Evolutionary conservation across 2,888 invertebrate genomes (phyloP), one percentile per base, ranked within the genome.

Genomic region (Cybosia mesomella): DNA sequence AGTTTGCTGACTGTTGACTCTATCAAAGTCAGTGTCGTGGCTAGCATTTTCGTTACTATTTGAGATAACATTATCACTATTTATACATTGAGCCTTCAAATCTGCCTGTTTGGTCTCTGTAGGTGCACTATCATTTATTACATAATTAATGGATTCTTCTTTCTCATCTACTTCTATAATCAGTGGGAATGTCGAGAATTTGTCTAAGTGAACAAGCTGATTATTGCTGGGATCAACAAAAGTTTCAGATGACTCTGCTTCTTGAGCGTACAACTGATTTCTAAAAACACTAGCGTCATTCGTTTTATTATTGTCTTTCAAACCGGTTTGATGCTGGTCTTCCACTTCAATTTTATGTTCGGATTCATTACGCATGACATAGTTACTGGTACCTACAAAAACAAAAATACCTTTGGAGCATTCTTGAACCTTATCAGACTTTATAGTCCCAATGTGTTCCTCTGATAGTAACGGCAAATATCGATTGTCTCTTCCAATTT

Each of bases 61-160:
- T 43, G 55, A 61, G 43, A 39, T 57, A 32, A 61, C 15, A 18
- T 57, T 24, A 11, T 24, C 67, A 22, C 11, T 34, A 58, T 49
- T 49, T n/a, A 24, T 57, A 58, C 21, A 13, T 53, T 36, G 9
- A 49, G 10, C 49, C 8, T 62, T 49, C 34, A n/a, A 11, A 22
- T 60, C 57, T 49, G 21, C 21, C 22, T 55, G n/a, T 28, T 32
- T 22, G 22, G 28, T 64, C 32, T 39, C 58, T 54, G n/a, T 55
- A 21, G 18, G 9, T 62, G 43, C n/a, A 21, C 9, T 4, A 28
- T 28, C 5, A 28, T 28, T 28, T 34, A 15, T 54, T 22, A n/a
- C 2, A 21, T 36, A 60, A 3, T 59, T 10, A 10, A 43, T 8
- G 24, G 18, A 22, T 8, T 59, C 7, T 66, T 34, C 54, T 21